Evolutionary conservation across 2,113 vertebrate species (phyloP).

Genomic region (Psilopsiagon aymara): DNA sequence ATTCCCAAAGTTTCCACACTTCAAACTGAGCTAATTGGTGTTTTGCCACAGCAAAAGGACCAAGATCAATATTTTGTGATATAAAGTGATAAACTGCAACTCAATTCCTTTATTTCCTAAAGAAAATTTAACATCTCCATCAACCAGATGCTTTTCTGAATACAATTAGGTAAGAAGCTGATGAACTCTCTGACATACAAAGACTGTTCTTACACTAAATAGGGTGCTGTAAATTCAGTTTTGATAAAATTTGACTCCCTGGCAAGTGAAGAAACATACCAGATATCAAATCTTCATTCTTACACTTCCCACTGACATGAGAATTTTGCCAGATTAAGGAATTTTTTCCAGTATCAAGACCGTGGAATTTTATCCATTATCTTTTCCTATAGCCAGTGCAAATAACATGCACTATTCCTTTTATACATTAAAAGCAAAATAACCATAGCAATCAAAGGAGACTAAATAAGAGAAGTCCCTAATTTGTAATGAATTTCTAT

Average conservation of each 20-base stretch:
- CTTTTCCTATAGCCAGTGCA: background rate
- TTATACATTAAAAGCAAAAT: background rate
- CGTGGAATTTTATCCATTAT: background rate
- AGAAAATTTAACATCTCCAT: background rate
- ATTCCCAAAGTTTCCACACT: background rate
- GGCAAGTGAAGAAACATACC: background rate
- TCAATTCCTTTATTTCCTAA: background rate
- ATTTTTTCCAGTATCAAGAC: background rate
- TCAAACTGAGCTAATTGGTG: background rate
- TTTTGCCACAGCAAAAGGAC: background rate
- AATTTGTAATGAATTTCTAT: background rate
- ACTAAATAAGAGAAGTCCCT: background rate
- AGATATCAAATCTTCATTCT: background rate
- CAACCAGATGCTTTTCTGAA: background rate
- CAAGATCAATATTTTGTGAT: background rate
- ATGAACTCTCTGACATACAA: background rate
- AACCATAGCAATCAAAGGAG: background rate
- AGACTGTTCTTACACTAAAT: background rate
- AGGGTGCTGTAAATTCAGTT: background rate
- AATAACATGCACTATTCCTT: background rate
- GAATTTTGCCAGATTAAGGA: background rate
- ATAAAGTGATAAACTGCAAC: background rate
- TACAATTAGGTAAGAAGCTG: background rate
- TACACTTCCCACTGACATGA: background rate
- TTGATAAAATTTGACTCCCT: background rate